Evolutionary conservation across 2,797 vertebrate genomes (phyloP).

Genomic region (Danio choprae): DNA sequence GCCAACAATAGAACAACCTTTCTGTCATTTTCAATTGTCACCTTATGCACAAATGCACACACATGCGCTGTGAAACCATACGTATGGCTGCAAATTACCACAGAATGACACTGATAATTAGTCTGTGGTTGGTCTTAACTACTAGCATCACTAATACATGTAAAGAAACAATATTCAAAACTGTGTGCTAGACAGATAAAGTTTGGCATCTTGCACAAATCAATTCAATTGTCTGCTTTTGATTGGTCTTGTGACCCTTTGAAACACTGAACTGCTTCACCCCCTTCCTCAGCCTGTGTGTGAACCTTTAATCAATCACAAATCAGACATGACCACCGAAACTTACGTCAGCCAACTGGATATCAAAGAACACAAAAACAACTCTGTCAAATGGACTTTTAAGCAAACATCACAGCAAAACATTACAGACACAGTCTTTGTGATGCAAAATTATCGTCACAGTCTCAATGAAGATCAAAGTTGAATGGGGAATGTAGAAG

Average conservation of each 20-base stretch:
- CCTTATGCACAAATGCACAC: not conserved
- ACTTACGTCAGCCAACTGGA: not conserved
- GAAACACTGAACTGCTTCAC: not conserved
- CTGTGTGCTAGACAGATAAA: not conserved
- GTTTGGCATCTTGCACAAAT: not conserved
- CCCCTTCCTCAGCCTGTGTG: not conserved
- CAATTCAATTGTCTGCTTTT: not conserved
- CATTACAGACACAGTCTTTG: not conserved
- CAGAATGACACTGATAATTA: not conserved
- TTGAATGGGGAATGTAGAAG: not conserved
- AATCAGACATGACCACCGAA: not conserved
- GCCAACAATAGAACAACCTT: constrained; percentile 58
- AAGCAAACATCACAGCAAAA: constrained; percentile 5
- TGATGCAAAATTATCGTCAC: not conserved
- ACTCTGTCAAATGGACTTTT: not conserved
- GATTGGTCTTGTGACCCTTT: not conserved
- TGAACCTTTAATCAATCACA: not conserved
- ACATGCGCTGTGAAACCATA: not conserved
- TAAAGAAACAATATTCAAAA: not conserved
- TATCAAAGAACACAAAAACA: not conserved
- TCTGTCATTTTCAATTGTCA: constrained; percentile 20
- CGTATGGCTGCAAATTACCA: not conserved
- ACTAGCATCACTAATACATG: not conserved
- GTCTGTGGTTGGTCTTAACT: not conserved
- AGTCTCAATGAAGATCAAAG: not conserved